A percentile compares a stretch with the other conserved stretches of the same genome.
Evolutionary conservation across 2,888 invertebrate genomes (phyloP).

Genomic region (Reticulitermes lucifugus): DNA sequence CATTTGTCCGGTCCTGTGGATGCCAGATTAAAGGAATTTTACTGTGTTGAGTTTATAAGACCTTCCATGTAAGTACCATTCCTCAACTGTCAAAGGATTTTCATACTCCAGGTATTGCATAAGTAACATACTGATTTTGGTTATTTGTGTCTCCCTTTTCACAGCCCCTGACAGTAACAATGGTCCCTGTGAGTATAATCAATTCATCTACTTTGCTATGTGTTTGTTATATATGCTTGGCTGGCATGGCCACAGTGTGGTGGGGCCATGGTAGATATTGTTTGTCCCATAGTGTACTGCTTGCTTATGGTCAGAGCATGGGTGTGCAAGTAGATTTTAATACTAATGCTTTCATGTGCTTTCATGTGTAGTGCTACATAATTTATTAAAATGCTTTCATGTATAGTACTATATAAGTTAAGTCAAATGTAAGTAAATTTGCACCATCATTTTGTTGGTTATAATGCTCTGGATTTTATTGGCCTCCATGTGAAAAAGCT

Average conservation of each 20-base stretch:
- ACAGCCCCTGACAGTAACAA: slow-evolving; percentile 89
- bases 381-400: neutral
- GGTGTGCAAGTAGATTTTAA: neutral
- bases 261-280: slow-evolving; percentile 40
- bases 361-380: neutral
- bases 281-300: neutral
- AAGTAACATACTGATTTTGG: slow-evolving; percentile 51
- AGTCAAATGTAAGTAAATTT: neutral
- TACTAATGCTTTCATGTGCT: neutral
- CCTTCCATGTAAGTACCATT: neutral
- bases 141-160: slow-evolving; percentile 65
- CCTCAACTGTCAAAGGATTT: slow-evolving; percentile 36
- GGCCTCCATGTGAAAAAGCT: too few relatives aligned
- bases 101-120: slow-evolving; percentile 26
- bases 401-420: neutral
- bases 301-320: slow-evolving; percentile 15
- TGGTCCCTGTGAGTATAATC: slow-evolving; percentile 87
- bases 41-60: too few relatives aligned
- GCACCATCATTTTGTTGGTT: too few relatives aligned
- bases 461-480: too few relatives aligned
- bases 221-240: slow-evolving; percentile 53
- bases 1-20: too few relatives aligned
- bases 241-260: slow-evolving; percentile 44
- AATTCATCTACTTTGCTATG: slow-evolving; percentile 52
- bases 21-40: too few relatives aligned